phyloP scores from a whole-genome alignment of 2,888 invertebrate genomes.

The Leptopilina myrica region DNA sequence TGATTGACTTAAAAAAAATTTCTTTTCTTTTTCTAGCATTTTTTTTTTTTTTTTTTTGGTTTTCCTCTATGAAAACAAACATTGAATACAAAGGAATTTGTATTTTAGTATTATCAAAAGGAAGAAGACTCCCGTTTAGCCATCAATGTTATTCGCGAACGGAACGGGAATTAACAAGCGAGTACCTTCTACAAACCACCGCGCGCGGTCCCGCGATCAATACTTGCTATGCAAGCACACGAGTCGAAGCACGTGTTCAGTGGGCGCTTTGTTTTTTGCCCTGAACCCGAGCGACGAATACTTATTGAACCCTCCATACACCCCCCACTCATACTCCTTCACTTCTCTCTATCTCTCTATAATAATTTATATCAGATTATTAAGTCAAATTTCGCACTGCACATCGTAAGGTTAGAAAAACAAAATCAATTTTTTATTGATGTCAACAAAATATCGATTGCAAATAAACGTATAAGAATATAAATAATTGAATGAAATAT shows the following conservation, averaged over 20 bases:
- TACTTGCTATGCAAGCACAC: constrained; percentile 63
- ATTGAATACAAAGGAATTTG: constrained; percentile 11
- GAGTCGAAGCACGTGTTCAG: constrained; percentile 49
- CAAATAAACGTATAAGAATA: too few relatives aligned
- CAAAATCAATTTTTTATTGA: too few relatives aligned
- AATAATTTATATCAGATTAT: too few relatives aligned
- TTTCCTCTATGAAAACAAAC: background rate
- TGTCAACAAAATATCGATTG: too few relatives aligned
- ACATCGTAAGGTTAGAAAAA: too few relatives aligned
- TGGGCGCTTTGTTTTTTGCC: constrained; percentile 30
- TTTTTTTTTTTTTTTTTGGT: too few relatives aligned
- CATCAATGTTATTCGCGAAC: constrained; percentile 54
- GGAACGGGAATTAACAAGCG: constrained; percentile 63
- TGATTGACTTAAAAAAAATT: background rate
- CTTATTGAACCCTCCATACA: background rate
- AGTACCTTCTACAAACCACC: constrained; percentile 56
- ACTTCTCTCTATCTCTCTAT: too few relatives aligned
- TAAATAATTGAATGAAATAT: too few relatives aligned
- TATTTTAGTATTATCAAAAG: background rate
- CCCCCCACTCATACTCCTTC: too few relatives aligned
- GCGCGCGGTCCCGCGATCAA: constrained; percentile 68
- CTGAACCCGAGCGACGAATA: constrained; percentile 5
- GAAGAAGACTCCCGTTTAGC: background rate
- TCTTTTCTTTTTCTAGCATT: background rate
- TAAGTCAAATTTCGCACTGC: background rate